Percentiles rank a stretch among this genome's conserved stretches.
These are phyloP conservation scores for Eustalomyia histrio DNA, from an alignment of 2,888 invertebrate genomes.

Conservation along the genomic window DNA sequence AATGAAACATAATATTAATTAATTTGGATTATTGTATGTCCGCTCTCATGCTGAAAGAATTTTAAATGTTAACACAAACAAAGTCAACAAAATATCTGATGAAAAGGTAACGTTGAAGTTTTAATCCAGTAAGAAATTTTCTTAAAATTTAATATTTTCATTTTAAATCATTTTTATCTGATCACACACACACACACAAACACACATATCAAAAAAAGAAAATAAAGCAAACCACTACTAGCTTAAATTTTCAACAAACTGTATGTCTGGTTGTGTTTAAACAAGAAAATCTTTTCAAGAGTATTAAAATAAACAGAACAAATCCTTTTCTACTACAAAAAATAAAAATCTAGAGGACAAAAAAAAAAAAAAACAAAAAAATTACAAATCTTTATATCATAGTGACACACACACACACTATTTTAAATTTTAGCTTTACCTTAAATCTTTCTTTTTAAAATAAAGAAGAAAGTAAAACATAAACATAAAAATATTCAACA, in stretches of 20 bases:
- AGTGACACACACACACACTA: neutral
- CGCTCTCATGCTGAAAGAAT: no score
- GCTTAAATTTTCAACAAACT: neutral
- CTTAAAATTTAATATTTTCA: neutral
- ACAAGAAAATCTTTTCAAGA: neutral
- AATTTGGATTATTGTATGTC: no score
- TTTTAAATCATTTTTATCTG: conserved; percentile 10
- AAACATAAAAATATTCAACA: neutral
- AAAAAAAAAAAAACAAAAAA: neutral
- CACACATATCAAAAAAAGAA: neutral
- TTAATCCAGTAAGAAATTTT: conserved; percentile 9
- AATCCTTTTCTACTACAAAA: neutral
- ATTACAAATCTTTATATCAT: neutral
- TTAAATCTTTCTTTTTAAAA: conserved; percentile 6
- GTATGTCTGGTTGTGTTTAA: neutral
- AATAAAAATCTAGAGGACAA: no score
- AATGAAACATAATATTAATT: no score
- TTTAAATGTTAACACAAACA: neutral
- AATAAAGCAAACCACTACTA: neutral
- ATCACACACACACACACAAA: neutral
- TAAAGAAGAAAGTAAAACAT: neutral
- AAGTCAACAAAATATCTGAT: neutral
- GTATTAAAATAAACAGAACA: neutral
- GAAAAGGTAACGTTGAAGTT: neutral
- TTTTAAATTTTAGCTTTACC: neutral